Base-by-base conservation (phyloP, 2,888 invertebrate species). In the Meghimatium bilineatum region DNA sequence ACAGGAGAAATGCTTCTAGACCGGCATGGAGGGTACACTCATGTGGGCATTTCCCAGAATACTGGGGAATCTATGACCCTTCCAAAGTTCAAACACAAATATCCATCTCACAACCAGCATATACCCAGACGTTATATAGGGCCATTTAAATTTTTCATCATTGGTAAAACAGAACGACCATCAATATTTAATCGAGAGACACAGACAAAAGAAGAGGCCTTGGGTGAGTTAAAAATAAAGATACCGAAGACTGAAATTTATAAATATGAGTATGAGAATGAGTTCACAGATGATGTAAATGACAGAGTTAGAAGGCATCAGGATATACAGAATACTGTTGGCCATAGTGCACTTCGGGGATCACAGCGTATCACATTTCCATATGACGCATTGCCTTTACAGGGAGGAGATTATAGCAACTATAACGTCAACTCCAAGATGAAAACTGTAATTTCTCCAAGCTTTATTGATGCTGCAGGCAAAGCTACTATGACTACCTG, bases 401-500 rank as follows among this genome's bases (percentile, higher is more conserved):
- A 72, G 23, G 72, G 72, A 60, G 79, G 72, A 32, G 80, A 84
- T 8, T 84, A 80, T 56, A 60, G 38, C 32, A 80, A 84, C 36
- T 84, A 66, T 32, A 79, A 84, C 38, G 66, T 72, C 36, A 79
- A 80, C 56, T 75, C 84, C 10, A 86, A 86, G 38, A 79, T 85
- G 67, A 86, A 86, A 52, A 86, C 86, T 20, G 71, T 90, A 44
- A 90, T 90, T 76, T 90, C 90, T 26, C 90, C 90, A 49, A 90
- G 90, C 80, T 90, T 90, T 80, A 88, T 88, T 76, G 89, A 89
- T 32, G 88, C 91, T 52, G 88, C 90, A 63, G 91, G 89, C 5
- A 87, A 87, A 82, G 91, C 90, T 32, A 85, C 90, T 14, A 89
- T 90, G 87, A 90, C 90, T n/a, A 91, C 91, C 0, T 88, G 88